Evolutionary conservation across 2,797 vertebrate species (phyloP), one percentile per base, ranked within the genome.

Genomic region (Erethizon dorsatum): DNA sequence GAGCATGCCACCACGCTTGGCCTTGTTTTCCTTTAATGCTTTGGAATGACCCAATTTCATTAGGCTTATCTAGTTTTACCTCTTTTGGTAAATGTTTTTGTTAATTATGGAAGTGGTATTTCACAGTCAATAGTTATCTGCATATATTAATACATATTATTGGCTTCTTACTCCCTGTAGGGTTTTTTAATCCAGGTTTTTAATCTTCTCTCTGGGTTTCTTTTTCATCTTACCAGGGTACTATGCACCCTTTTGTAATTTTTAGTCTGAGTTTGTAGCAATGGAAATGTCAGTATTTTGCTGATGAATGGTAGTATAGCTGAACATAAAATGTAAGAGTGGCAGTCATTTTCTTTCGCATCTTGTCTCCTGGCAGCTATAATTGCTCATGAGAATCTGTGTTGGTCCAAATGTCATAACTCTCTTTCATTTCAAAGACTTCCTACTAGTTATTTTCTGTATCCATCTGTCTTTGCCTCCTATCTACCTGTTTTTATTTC

Each of bases 371-470:
- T 52, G 80, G 11, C 37, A 52, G 56, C 83, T 79, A 5, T 17
- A 63, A 83, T 33, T 75, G 61, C 65, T 87, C 75, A 33, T 33
- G 45, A 87, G 84, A 52, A 28, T 93, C 61, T 91, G 0, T 79
- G 75, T 71, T 54, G 52, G 33, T 88, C 75, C 85, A 33, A 85
- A 24, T 88, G 63, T 78, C 20, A 24, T 92, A n/a, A 82, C 28
- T 83, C 3, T 63, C n/a, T 80, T 86, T 94, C 59, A 77, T 85
- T 95, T 88, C 24, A 52, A 78, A 80, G 59, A 86, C 69, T 95
- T 90, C 73, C 54, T 75, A 10, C 0, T 5, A 86, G 57, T 83
- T 94, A 57, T 94, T 61, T 90, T 83, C 57, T 26, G 50, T 31
- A 78, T 69, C 54, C 59, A 69, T 63, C 28, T 77, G 28, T 31